These are phyloP conservation scores for Distichodus sexfasciatus DNA, from an alignment of 2,797 vertebrate genomes.

Conservation along the genomic window DNA sequence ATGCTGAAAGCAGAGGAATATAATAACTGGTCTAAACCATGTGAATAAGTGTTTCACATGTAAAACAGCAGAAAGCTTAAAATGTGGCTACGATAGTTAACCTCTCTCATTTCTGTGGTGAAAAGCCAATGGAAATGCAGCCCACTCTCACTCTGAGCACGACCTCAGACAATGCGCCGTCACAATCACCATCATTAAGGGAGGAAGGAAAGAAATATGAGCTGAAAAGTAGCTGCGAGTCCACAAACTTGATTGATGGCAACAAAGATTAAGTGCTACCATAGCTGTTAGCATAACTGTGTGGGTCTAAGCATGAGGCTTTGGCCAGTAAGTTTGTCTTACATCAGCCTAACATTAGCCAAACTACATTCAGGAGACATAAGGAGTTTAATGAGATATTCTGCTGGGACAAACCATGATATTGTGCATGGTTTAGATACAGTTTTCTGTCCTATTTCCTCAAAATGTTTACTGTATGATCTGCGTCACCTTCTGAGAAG, in stretches of 20 bases:
- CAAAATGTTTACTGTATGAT: neutral
- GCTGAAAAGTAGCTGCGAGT: slow-evolving; percentile 36
- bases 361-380: neutral
- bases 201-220: slow-evolving; percentile 18
- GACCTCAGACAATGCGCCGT: neutral
- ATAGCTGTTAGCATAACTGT: slow-evolving; percentile 32
- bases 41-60: neutral
- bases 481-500: neutral
- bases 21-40: neutral
- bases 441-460: neutral
- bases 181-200: slow-evolving; percentile 31
- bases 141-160: neutral
- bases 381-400: neutral
- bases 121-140: neutral
- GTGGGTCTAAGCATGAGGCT: slow-evolving; percentile 25
- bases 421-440: neutral
- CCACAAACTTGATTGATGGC: slow-evolving; percentile 35
- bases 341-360: slow-evolving; percentile 26
- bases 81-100: neutral
- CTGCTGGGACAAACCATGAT: neutral
- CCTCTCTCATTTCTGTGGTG: neutral
- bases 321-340: slow-evolving; percentile 40
- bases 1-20: neutral
- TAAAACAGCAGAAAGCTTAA: neutral
- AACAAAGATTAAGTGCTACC: slow-evolving; percentile 30